A percentile compares a stretch with the other conserved stretches of the same genome.
phyloP scores from a whole-genome alignment of 2,888 invertebrate genomes.

The Aplocera efformata region DNA sequence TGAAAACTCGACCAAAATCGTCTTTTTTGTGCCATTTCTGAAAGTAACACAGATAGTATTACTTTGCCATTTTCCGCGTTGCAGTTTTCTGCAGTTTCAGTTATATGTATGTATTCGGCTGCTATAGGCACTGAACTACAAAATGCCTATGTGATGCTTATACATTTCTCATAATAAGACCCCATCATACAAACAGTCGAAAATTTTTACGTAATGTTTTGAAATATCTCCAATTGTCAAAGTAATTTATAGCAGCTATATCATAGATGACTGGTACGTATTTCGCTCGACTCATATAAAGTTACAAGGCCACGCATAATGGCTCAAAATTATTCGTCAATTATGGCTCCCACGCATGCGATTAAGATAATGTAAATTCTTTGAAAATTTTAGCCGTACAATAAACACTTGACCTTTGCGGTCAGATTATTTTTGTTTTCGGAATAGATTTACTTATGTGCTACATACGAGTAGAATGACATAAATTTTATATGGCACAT shows the following conservation, averaged over 20 bases:
- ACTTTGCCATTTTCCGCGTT: no score
- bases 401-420: constrained; percentile 33
- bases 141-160: no score
- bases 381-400: constrained; percentile 27
- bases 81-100: no score
- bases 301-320: constrained; percentile 38
- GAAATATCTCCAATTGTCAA: constrained; percentile 14
- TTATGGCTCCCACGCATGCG: constrained; percentile 40
- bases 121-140: no score
- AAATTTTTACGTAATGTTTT: no score
- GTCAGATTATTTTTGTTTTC: constrained; percentile 26
- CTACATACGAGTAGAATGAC: neutral
- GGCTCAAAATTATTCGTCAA: constrained; percentile 35
- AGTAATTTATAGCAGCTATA: constrained; percentile 35
- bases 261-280: constrained; percentile 33
- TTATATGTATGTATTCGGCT: no score
- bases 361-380: constrained; percentile 35
- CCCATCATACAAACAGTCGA: no score
- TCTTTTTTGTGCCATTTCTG: no score
- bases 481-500: no score
- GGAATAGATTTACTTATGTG: constrained; percentile 8
- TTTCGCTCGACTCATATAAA: constrained; percentile 33
- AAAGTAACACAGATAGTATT: no score
- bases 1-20: no score
- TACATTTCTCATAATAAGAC: no score